Conservation (phyloP, 1,140 invertebrate species). For the Tribolium madens region DNA sequence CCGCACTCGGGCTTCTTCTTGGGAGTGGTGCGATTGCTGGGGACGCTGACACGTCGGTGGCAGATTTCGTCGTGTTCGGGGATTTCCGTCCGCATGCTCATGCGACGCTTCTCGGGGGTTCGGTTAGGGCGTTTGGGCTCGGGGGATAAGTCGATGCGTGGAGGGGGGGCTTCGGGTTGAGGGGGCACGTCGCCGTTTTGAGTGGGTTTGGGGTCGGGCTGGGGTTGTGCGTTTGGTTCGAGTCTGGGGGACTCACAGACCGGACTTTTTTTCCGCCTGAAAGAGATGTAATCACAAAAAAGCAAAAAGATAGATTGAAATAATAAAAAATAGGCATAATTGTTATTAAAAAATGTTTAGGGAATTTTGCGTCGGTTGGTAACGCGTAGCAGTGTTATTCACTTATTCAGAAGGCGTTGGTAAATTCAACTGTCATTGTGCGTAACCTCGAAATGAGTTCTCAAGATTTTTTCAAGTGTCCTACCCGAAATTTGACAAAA, state of each 20-base stretch:
- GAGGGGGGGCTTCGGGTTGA: not conserved
- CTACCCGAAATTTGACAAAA: too few relatives aligned
- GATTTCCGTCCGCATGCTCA: conserved; percentile 44
- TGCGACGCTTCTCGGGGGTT: conserved; percentile 51
- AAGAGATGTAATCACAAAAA: conserved; percentile 25
- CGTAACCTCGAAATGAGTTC: too few relatives aligned
- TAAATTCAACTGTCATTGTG: too few relatives aligned
- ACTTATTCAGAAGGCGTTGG: too few relatives aligned
- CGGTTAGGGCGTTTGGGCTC: conserved; percentile 15
- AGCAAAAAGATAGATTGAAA: too few relatives aligned
- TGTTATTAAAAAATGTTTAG: too few relatives aligned
- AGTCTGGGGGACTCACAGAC: conserved; percentile 53
- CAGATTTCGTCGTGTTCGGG: conserved; percentile 51
- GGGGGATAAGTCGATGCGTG: conserved; percentile 9
- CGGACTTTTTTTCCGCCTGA: conserved; percentile 50
- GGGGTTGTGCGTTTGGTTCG: conserved; percentile 35
- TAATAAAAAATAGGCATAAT: too few relatives aligned
- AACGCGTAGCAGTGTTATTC: too few relatives aligned
- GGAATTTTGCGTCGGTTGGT: too few relatives aligned
- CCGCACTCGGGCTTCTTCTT: conserved; percentile 62
- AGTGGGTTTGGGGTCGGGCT: conserved; percentile 1
- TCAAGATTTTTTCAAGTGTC: too few relatives aligned
- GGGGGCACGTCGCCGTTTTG: conserved; percentile 44
- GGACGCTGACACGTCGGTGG: conserved; percentile 55
- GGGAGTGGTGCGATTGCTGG: conserved; percentile 55